Conservation (phyloP, 2,888 invertebrate species). For the Nephrocerus scutellatus region DNA sequence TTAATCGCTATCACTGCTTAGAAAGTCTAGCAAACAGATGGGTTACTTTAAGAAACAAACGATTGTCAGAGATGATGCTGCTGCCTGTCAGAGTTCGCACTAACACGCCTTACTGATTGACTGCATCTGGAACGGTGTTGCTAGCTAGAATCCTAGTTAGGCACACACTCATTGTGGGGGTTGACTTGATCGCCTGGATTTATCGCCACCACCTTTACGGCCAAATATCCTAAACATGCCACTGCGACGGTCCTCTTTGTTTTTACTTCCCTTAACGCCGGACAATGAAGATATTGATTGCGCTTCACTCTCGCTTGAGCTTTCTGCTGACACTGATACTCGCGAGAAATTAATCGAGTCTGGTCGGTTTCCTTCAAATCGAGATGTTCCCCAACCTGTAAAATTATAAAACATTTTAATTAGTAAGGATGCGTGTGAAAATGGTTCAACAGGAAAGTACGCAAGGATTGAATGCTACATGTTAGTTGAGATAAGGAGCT, state of each 20-base stretch:
- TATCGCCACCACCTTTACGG: conserved; percentile 42
- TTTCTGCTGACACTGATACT: conserved; percentile 41
- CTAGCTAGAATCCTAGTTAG: no score
- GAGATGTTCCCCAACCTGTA: conserved; percentile 45
- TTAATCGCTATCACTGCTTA: no score
- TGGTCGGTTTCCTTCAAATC: conserved; percentile 44
- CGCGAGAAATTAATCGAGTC: conserved; percentile 41
- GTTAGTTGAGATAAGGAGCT: not conserved
- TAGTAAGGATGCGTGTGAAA: not conserved
- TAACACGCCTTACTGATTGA: no score
- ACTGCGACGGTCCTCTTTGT: conserved; percentile 44
- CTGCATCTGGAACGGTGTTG: no score
- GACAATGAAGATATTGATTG: conserved; percentile 46
- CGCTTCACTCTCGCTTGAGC: conserved; percentile 48
- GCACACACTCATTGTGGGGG: conserved; percentile 30
- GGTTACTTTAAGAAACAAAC: no score
- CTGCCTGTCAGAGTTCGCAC: no score
- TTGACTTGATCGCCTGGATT: conserved; percentile 43
- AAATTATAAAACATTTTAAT: conserved; percentile 3
- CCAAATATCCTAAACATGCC: conserved; percentile 47
- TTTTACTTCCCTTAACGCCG: conserved; percentile 40
- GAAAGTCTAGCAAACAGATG: no score
- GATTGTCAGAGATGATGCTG: no score
- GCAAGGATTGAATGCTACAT: not conserved
- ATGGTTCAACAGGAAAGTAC: not conserved